Evolutionary conservation across 2,113 vertebrate species (phyloP), one percentile per base, ranked within the genome.

Genomic region (Malurus elegans): DNA sequence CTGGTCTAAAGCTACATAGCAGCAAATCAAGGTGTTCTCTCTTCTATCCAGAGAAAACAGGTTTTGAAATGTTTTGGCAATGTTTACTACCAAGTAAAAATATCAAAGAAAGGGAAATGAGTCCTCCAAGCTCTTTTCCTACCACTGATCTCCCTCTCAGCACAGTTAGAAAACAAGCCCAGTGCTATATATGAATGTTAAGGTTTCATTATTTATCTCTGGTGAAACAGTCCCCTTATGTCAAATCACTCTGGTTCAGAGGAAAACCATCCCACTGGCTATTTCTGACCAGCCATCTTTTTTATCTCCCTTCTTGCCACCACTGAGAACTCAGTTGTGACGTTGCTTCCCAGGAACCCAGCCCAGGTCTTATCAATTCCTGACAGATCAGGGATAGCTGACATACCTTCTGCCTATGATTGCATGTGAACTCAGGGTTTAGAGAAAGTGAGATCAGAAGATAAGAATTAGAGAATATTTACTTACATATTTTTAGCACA

Each of bases 301-400:
- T 88, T 81, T 57, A 84, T 90, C 81, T 84, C 53, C 9, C 23
- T 76, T 75, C 71, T 95, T 79, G 75, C 48, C 54, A 73, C n/a
- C 91, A 90, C 89, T 86, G 85, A 56, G 94, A 96, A 93, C 32
- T 80, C 56, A 75, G 79, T 11, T 38, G 38, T 74, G 56, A 87
- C 1, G 12, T 32, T 2, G 8, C 74, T 95, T 93, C 79, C 64
- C 44, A 58, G 73, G 85, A 96, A 94, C 57, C 29, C 90, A 95
- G 85, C 56, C 58, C 80, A 50, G 36, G 62, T 54, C 93, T 96
- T 96, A 95, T 93, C 96, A 95, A 90, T 76, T 86, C 82, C 85
- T 53, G 42, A 44, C 94, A 97, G 91, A 79, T 51, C 82, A 50
- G 1, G n/a, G 80, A 88, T 20, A 65, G 78, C 87, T 8, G 12